phyloP scores from a whole-genome alignment of 2,797 vertebrate species.

The Sebastiscus albofasciatus region DNA sequence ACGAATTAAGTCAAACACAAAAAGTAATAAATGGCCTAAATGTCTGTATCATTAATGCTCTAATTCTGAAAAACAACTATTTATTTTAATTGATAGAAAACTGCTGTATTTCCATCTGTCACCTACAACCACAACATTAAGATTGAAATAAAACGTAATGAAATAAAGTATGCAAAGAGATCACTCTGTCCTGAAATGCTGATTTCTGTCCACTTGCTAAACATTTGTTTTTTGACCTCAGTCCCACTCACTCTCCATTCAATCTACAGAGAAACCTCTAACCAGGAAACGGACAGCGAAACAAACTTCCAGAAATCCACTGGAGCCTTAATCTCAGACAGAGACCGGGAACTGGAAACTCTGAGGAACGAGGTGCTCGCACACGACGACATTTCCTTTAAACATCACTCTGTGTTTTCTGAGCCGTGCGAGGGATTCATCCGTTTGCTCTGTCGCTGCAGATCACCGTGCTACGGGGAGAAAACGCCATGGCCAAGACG shows the following conservation, averaged over 20 bases:
- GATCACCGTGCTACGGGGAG: conserved; percentile 90
- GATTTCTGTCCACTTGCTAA: too few relatives aligned
- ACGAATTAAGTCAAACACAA: too few relatives aligned
- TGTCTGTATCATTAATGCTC: too few relatives aligned
- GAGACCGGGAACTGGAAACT: conserved; percentile 91
- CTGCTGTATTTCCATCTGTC: too few relatives aligned
- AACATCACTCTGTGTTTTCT: not conserved
- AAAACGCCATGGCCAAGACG: conserved; percentile 90
- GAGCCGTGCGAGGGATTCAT: not conserved
- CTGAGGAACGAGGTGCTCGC: conserved; percentile 90
- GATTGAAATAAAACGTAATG: too few relatives aligned
- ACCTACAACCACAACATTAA: too few relatives aligned
- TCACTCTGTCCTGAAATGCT: too few relatives aligned
- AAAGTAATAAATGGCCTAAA: too few relatives aligned
- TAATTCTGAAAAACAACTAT: too few relatives aligned
- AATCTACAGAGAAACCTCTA: conserved; percentile 85
- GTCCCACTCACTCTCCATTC: not conserved
- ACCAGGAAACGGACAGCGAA: conserved; percentile 83
- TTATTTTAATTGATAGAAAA: too few relatives aligned
- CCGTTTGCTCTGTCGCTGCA: conserved; percentile 50
- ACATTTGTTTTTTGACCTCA: too few relatives aligned
- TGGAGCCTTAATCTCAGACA: conserved; percentile 87
- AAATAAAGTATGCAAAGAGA: too few relatives aligned
- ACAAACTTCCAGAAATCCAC: conserved; percentile 85
- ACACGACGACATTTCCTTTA: not conserved